Base-by-base conservation (phyloP, 1,140 invertebrate species). In the Leguminivora glycinivorella region DNA sequence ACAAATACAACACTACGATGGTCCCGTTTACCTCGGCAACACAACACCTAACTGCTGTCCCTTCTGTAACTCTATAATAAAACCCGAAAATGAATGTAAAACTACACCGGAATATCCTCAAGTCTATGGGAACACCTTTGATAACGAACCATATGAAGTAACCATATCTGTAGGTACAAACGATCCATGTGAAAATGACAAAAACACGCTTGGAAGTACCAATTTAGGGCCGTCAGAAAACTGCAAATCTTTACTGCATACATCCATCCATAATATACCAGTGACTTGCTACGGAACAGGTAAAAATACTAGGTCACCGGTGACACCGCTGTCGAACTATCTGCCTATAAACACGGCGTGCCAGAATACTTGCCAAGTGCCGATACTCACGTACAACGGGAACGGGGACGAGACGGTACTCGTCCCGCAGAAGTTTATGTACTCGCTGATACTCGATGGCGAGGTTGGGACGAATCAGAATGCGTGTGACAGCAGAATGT, bases 1-100 rank as follows among this genome's bases (percentile, higher is more conserved):
- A 5, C 76, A 82, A 66, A 82, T 83, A 17, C 80, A 82, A 58
- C 82, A 84, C 58, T 81, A 80, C 43, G 83, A 88, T 4, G 79
- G 82, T 1, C 80, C 82, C 0, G 79, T 83, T 9, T 72, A 76
- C 43, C 26, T 77, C 10, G 56, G 73, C 14, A 70, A 19, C 9
- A 68, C 66, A 14, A 29, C 60, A n/a, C 58, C 58, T 0, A 63
- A 63, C 58, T 63, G 29, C 26, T 63, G 58, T 19, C 58, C 58
- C 6, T 63, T 29, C 24, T 63, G 58, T 7, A 63, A 63, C 4
- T 29, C 47, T 9, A 52, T 52, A n/a, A 7, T 52, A 0, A 52
- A 52, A 52, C 47, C 43, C n/a, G 47, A 1, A 9, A 52, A 52
- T 9, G 47, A 22, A 19, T 52, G 17, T 3, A 19, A 52, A 22